Evolutionary conservation across 2,113 vertebrate genomes (phyloP).

Genomic region (Engystomops pustulosus): DNA sequence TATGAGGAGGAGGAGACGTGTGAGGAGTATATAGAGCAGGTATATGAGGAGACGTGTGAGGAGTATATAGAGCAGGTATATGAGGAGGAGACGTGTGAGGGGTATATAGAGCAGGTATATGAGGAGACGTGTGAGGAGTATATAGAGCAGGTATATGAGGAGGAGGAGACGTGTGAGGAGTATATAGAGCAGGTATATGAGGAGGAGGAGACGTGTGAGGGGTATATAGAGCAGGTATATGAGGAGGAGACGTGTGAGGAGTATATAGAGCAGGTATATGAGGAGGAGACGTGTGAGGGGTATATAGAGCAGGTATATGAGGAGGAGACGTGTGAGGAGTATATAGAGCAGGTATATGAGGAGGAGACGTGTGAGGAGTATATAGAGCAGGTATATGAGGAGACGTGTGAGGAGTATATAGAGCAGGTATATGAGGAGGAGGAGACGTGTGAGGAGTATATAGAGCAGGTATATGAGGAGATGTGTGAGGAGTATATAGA

Average conservation of each 20-base stretch:
- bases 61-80: neutral
- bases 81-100: neutral
- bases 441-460: neutral
- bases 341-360: neutral
- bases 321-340: neutral
- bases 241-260: neutral
- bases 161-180: neutral
- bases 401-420: neutral
- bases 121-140: neutral
- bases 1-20: neutral
- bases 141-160: neutral
- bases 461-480: too few relatives aligned
- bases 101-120: neutral
- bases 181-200: neutral
- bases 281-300: too few relatives aligned
- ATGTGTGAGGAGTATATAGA: neutral
- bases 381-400: too few relatives aligned
- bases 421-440: too few relatives aligned
- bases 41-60: neutral
- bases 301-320: too few relatives aligned
- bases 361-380: too few relatives aligned
- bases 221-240: neutral
- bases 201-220: neutral
- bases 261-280: neutral
- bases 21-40: neutral